Evolutionary conservation across 2,113 vertebrate species (phyloP).

Genomic region (Nanorana parkeri): DNA sequence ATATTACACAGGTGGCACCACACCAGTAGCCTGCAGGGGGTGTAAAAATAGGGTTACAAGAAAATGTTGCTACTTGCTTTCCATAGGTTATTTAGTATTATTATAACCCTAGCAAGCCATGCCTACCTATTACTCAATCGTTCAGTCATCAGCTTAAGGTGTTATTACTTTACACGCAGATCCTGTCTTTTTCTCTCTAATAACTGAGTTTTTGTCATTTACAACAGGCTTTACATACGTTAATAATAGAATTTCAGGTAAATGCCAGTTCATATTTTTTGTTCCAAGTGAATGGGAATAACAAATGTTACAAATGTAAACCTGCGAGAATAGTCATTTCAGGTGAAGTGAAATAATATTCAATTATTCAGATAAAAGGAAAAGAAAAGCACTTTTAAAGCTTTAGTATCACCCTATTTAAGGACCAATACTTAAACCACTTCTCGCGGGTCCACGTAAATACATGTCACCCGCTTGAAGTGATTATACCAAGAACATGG

Average conservation of each 20-base stretch:
- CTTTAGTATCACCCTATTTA: no score
- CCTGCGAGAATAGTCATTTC: not conserved
- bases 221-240: not conserved
- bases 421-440: no score
- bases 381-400: not conserved
- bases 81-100: conserved; percentile 26
- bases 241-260: conserved; percentile 28
- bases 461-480: no score
- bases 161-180: conserved; percentile 18
- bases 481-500: no score
- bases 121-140: conserved; percentile 32
- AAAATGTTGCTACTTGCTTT: conserved; percentile 27
- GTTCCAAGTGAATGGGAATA: not conserved
- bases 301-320: not conserved
- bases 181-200: conserved; percentile 17
- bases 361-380: not conserved
- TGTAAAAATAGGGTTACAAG: no score
- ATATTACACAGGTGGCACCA: no score
- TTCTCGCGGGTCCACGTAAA: no score
- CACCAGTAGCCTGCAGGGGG: no score
- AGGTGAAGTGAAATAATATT: not conserved
- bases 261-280: not conserved
- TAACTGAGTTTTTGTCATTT: conserved; percentile 18
- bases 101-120: conserved; percentile 16
- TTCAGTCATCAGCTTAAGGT: conserved; percentile 15